A percentile compares a stretch with the other conserved stretches of the same genome.
Conservation (phyloP, 2,888 invertebrate species). For the Lycia hirtaria region DNA sequence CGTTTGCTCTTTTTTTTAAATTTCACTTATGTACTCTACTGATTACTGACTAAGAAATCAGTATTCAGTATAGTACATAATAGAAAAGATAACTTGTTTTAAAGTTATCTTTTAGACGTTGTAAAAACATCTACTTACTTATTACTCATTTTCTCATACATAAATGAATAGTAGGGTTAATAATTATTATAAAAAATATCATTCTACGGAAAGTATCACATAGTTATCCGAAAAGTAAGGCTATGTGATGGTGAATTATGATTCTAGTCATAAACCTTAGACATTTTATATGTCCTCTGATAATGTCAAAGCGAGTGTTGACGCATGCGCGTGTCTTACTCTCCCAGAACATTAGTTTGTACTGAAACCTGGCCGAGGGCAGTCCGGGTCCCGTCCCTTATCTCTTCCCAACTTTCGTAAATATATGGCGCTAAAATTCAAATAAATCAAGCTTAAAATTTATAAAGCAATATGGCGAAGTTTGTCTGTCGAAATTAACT, state of each 20-base stretch:
- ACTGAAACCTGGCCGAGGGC: slow-evolving; percentile 17
- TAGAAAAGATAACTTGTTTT: too few species aligned
- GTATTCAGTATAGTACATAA: too few species aligned
- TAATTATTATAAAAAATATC: not conserved
- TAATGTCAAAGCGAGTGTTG: slow-evolving; percentile 25
- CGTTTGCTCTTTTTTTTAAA: too few species aligned
- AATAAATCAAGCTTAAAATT: not conserved
- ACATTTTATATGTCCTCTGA: slow-evolving; percentile 38
- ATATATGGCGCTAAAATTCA: slow-evolving; percentile 16
- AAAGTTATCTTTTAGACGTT: too few species aligned
- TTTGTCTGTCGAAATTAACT: not conserved
- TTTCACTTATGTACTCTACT: too few species aligned
- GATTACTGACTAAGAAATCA: too few species aligned
- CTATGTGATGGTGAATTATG: slow-evolving; percentile 42
- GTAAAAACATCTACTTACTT: too few species aligned
- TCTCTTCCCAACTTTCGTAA: slow-evolving; percentile 17
- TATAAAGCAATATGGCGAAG: not conserved
- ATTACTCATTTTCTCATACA: too few species aligned
- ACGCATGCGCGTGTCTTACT: slow-evolving; percentile 41
- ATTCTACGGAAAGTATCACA: slow-evolving; percentile 13
- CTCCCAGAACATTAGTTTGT: slow-evolving; percentile 22
- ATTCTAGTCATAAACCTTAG: slow-evolving; percentile 36
- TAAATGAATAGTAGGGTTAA: too few species aligned
- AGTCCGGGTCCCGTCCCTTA: slow-evolving; percentile 1
- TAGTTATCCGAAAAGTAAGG: slow-evolving; percentile 39